Percentiles rank a stretch among this genome's conserved stretches.
phyloP scores from a whole-genome alignment of 2,888 invertebrate species.

The Encarsia formosa region DNA sequence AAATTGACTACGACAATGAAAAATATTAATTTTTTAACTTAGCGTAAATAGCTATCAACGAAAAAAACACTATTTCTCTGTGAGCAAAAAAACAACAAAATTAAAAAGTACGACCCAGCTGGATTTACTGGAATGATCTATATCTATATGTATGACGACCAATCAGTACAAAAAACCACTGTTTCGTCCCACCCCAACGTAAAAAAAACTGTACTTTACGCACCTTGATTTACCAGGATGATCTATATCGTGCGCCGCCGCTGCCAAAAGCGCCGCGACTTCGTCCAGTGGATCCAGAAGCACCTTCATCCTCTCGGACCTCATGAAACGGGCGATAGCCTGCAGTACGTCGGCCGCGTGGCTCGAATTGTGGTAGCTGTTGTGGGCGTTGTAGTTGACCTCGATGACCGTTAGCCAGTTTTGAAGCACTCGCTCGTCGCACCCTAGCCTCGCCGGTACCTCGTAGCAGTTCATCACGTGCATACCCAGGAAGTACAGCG shows the following conservation, averaged over 20 bases:
- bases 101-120: too few species aligned
- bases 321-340: slow-evolving; percentile 93
- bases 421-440: slow-evolving; percentile 77
- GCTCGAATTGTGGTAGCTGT: slow-evolving; percentile 93
- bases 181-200: too few species aligned
- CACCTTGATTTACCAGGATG: slow-evolving; percentile 90
- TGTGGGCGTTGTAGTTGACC: slow-evolving; percentile 74
- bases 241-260: slow-evolving; percentile 93
- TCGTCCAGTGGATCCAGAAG: slow-evolving; percentile 88
- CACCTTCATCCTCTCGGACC: slow-evolving; percentile 74
- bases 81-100: too few species aligned
- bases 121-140: too few species aligned
- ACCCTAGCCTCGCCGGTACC: slow-evolving; percentile 76
- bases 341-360: slow-evolving; percentile 96
- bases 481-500: slow-evolving; percentile 85
- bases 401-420: slow-evolving; percentile 92
- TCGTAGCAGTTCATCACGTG: slow-evolving; percentile 84
- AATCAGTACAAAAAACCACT: neutral
- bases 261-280: slow-evolving; percentile 86
- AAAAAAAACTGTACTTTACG: too few species aligned
- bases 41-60: too few species aligned
- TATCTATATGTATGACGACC: too few species aligned
- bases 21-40: too few species aligned
- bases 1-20: slow-evolving; percentile 78
- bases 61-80: too few species aligned